A percentile compares a stretch with the other conserved stretches of the same genome.
These are phyloP conservation scores for Hemaris fuciformis DNA, from an alignment of 2,888 invertebrate genomes.

Conservation along the genomic window DNA sequence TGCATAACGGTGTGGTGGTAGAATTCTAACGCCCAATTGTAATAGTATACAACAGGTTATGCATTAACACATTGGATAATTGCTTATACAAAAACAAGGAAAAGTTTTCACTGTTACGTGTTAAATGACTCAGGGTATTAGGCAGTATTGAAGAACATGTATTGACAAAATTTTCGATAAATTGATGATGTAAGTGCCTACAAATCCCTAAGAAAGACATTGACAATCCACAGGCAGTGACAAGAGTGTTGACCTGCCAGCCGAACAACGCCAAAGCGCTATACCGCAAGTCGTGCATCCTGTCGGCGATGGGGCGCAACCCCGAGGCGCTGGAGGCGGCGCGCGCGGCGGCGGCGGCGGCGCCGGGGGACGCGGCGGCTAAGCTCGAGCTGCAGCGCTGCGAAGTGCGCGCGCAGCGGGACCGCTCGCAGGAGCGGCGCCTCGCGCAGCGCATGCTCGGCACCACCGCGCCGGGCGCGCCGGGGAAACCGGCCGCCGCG, in stretches of 20 bases:
- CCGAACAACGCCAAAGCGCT: conserved; percentile 95
- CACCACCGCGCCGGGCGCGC: conserved; percentile 25
- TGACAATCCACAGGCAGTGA: conserved; percentile 83
- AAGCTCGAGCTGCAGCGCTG: conserved; percentile 66
- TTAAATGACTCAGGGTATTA: too few species aligned
- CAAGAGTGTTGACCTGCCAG: conserved; percentile 90
- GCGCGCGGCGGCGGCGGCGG: conserved; percentile 59
- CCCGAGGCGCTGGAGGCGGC: conserved; percentile 85
- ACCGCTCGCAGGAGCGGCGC: conserved; percentile 70
- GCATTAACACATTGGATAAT: too few species aligned
- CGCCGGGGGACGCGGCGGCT: conserved; percentile 65
- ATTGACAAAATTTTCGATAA: too few species aligned
- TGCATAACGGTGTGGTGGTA: too few species aligned
- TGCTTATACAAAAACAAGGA: too few species aligned
- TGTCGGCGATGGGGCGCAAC: conserved; percentile 81
- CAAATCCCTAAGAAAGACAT: too few species aligned
- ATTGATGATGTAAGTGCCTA: too few species aligned
- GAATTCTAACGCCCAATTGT: too few species aligned
- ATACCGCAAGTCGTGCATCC: conserved; percentile 86
- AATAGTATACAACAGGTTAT: too few species aligned
- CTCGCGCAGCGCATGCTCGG: conserved; percentile 78
- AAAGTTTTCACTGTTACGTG: too few species aligned
- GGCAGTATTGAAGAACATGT: too few species aligned
- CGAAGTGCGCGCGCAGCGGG: conserved; percentile 60
- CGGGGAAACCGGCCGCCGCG: conserved; percentile 24